Evolutionary conservation across 2,113 vertebrate species (phyloP).

Genomic region (Siphamia tubifer): DNA sequence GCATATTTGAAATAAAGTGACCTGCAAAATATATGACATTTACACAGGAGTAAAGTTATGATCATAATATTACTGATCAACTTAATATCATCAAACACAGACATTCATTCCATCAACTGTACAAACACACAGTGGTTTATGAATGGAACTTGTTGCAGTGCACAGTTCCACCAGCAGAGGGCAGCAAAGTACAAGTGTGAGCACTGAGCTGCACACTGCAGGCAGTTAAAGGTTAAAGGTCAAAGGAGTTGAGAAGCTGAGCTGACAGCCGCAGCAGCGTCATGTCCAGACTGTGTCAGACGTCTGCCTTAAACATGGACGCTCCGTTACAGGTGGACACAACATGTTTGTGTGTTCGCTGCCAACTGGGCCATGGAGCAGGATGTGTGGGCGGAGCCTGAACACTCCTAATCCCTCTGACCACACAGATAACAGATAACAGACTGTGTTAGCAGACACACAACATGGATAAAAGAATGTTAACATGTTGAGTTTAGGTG

Average conservation of each 20-base stretch:
- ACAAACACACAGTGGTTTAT: too few relatives aligned
- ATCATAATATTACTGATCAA: too few relatives aligned
- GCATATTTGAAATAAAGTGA: too few relatives aligned
- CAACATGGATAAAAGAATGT: too few relatives aligned
- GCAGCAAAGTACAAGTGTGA: conserved; percentile 44
- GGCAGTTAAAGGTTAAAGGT: background rate
- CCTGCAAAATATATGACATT: too few relatives aligned
- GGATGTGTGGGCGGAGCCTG: too few relatives aligned
- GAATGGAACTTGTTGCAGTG: background rate
- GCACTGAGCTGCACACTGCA: background rate
- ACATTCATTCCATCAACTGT: too few relatives aligned
- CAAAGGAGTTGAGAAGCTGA: conserved; percentile 12
- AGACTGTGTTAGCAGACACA: too few relatives aligned
- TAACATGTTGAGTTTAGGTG: too few relatives aligned
- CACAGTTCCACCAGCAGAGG: conserved; percentile 50
- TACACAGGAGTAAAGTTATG: too few relatives aligned
- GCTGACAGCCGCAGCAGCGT: conserved; percentile 19
- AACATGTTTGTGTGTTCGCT: conserved; percentile 39
- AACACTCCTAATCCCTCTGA: conserved; percentile 26
- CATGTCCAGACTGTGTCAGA: conserved; percentile 36
- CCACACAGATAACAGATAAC: conserved; percentile 26
- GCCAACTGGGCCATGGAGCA: conserved; percentile 56
- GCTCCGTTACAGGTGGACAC: conserved; percentile 42
- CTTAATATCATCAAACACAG: too few relatives aligned
- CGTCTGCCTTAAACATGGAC: conserved; percentile 44